phyloP scores from a whole-genome alignment of 1,140 invertebrate species.

The Pectinophora gossypiella region DNA sequence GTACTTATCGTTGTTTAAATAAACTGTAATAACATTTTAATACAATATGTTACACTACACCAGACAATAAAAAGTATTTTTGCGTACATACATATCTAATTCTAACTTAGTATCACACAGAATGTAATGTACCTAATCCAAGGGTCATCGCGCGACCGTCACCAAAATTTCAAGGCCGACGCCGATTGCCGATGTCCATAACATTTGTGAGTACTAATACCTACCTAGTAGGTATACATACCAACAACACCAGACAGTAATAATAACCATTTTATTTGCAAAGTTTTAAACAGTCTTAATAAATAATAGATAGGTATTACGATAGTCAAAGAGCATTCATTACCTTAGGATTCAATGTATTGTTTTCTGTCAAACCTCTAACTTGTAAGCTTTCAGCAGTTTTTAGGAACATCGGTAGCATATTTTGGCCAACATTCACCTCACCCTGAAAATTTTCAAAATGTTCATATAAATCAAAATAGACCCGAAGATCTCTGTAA shows the following conservation, averaged over 20 bases:
- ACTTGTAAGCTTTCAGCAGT: constrained; percentile 94
- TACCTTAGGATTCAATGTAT: constrained; percentile 80
- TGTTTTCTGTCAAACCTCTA: constrained; percentile 90
- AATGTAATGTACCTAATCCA: neutral
- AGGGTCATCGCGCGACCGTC: neutral
- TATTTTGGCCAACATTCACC: constrained; percentile 91
- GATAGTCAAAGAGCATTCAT: no score
- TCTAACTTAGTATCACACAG: no score
- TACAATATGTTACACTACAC: no score
- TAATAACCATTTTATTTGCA: no score
- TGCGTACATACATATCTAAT: no score
- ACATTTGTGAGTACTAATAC: no score
- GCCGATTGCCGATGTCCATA: no score
- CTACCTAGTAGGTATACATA: no score
- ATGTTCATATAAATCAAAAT: constrained; percentile 13
- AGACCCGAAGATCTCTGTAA: neutral
- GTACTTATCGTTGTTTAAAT: no score
- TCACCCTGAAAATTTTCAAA: constrained; percentile 77
- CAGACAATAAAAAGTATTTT: no score
- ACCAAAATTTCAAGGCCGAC: neutral
- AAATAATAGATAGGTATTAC: neutral
- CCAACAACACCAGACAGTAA: no score
- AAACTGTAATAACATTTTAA: no score
- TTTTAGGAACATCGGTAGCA: constrained; percentile 91
- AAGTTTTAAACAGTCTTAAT: neutral